Base-by-base conservation (phyloP, 1,140 invertebrate species). In the Lerema accius region DNA sequence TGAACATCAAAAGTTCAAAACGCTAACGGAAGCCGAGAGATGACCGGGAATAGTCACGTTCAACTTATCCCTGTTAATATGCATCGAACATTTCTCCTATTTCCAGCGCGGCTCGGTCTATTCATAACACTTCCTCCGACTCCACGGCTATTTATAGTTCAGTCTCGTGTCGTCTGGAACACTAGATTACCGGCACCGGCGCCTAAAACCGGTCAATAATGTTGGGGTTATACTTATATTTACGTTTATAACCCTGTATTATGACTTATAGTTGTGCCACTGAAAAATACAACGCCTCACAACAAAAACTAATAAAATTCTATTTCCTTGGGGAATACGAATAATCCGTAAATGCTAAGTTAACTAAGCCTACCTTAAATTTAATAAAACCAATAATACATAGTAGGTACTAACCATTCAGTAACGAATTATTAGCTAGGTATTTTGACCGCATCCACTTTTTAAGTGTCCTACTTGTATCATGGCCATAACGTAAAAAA, bases 71-170 rank as follows among this genome's bases (percentile, higher is more conserved):
- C 19, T 5, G 50, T 55, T 55, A 55, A 55, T 55, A 55, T 55
- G 50, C 50, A 55, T 55, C 71, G 56, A 65, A 73, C 74, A 77
- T 76, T 78, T 76, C 53, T 67, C 73, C 76, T 79, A 73, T 79
- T 79, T 68, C 26, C 11, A 68, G 66, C 59, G 62, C 7, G 73
- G 72, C 35, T 55, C 60, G 40, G 63, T 83, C 79, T 88, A 79
- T 84, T 79, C 78, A 83, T 80, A 78, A 69, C 73, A 80, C 78
- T 81, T 86, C 82, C 79, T 82, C 73, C 60, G 63, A 62, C 79
- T 82, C 72, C 60, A 62, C 62, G 56, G 50, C 71, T 86, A 86
- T 88, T 82, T 81, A 69, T 76, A 78, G 63, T 62, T 9, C 35
- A 58, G 67, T 69, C 67, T 74, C 76, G 73, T 77, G 76, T 82